phyloP scores from a whole-genome alignment of 2,113 vertebrate genomes.

The Sterna hirundo region DNA sequence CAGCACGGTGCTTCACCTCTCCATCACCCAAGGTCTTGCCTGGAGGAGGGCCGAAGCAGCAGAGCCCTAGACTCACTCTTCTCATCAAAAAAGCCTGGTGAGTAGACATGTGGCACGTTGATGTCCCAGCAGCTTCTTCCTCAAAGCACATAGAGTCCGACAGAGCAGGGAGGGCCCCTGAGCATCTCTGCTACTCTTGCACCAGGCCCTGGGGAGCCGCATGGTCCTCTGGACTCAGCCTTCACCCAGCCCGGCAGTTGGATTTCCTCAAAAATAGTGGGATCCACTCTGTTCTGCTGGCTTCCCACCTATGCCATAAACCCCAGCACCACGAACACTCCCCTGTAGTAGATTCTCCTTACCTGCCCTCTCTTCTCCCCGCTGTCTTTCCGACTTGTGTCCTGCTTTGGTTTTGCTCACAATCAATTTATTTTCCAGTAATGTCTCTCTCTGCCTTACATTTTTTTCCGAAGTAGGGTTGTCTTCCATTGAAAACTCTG shows the following conservation, averaged over 20 bases:
- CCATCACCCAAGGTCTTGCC: background rate
- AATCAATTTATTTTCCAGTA: background rate
- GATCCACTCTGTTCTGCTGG: background rate
- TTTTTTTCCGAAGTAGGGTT: background rate
- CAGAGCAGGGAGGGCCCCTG: background rate
- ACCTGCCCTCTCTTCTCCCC: background rate
- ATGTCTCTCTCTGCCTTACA: background rate
- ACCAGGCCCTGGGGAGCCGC: too few relatives aligned
- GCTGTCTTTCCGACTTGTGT: background rate
- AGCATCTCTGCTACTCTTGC: background rate
- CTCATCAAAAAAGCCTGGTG: background rate
- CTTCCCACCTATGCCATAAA: background rate
- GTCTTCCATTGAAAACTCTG: background rate
- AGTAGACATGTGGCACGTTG: background rate
- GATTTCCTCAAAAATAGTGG: background rate
- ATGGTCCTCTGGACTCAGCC: background rate
- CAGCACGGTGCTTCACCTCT: background rate
- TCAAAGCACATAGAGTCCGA: background rate
- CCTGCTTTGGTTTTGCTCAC: background rate
- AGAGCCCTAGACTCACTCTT: background rate
- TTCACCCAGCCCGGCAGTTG: background rate
- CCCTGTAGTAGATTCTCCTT: background rate
- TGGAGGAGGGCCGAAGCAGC: background rate
- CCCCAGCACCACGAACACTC: too few relatives aligned
- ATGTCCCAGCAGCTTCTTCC: background rate